phyloP scores from a whole-genome alignment of 1,140 invertebrate species.

The Drosophila subobscura region DNA sequence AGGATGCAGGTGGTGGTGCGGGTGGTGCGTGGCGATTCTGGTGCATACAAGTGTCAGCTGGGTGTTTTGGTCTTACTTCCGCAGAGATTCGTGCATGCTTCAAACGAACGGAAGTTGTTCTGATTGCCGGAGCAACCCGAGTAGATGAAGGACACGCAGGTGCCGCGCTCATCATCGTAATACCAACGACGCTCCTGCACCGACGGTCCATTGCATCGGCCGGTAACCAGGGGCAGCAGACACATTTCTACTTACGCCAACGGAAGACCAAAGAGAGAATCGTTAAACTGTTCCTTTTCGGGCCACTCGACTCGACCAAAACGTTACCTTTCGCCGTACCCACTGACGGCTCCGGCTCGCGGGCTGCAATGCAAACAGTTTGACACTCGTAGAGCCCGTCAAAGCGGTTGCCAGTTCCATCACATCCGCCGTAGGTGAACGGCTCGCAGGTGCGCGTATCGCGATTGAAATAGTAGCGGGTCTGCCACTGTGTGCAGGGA shows the following conservation, averaged over 20 bases:
- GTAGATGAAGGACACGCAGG: conserved; percentile 91
- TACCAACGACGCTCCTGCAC: conserved; percentile 89
- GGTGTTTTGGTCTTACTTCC: conserved; percentile 83
- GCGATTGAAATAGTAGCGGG: conserved; percentile 88
- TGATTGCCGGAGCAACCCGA: conserved; percentile 92
- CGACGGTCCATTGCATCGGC: conserved; percentile 88
- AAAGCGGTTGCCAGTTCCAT: conserved; percentile 94
- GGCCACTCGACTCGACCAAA: neutral
- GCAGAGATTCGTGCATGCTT: conserved; percentile 87
- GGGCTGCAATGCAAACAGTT: conserved; percentile 85
- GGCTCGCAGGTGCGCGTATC: conserved; percentile 85
- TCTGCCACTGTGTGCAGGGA: conserved; percentile 87
- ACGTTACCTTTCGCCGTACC: conserved; percentile 66
- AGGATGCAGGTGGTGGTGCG: conserved; percentile 23
- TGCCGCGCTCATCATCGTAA: conserved; percentile 89
- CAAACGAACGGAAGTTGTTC: conserved; percentile 90
- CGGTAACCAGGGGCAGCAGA: conserved; percentile 88
- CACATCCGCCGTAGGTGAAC: conserved; percentile 93
- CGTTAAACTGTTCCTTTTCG: conserved; percentile 28
- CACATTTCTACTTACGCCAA: conserved; percentile 84
- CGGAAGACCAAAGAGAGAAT: conserved; percentile 28
- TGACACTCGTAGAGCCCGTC: conserved; percentile 88
- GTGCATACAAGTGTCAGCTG: conserved; percentile 23
- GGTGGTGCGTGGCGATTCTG: conserved; percentile 18
- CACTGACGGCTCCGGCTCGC: conserved; percentile 56